Base-by-base conservation (phyloP, 2,888 invertebrate species). In the Ophion costatus region DNA sequence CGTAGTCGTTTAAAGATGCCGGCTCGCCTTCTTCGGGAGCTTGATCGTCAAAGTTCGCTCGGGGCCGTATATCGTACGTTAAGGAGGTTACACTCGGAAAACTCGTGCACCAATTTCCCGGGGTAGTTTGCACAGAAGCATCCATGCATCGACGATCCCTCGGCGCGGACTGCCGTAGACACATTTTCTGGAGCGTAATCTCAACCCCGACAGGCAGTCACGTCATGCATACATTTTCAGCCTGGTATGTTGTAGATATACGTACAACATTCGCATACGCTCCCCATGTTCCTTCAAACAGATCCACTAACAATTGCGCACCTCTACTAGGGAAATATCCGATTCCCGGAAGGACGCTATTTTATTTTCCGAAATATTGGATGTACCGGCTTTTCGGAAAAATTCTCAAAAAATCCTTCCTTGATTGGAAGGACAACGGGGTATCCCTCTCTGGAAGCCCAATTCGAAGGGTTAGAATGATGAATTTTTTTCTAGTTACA, bases 91-190 rank as follows among this genome's bases (percentile, higher is more conserved):
- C 14, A 79, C 75, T 82, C 79, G 70, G 74, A 66, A 73, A 38
- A 51, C 77, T 74, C 77, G 71, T 77, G 73, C 81, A 83, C 80
- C 84, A 84, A 84, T 84, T 84, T 81, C 24, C 80, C 74, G 73
- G 77, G 76, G 74, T 77, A 80, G 83, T 85, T 77, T 82, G 80
- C 85, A 84, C 81, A 82, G 80, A 82, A 87, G 87, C 90, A 88
- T 87, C 87, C 90, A 89, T 90, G 90, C 90, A 89, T 90, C 88
- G 86, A 88, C 90, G 89, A 90, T 87, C 87, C n/a, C 87, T 38
- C 38, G 38, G 38, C 38, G 9, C 88, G 87, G 87, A 89, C 80
- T 75, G 82, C 69, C 83, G 84, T 85, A 87, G 84, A 87, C 88
- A 85, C 82, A 87, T 88, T 89, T 89, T 88, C 86, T 66, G 80